Evolutionary conservation across 2,797 vertebrate species (phyloP).

Genomic region (Todus mexicanus): DNA sequence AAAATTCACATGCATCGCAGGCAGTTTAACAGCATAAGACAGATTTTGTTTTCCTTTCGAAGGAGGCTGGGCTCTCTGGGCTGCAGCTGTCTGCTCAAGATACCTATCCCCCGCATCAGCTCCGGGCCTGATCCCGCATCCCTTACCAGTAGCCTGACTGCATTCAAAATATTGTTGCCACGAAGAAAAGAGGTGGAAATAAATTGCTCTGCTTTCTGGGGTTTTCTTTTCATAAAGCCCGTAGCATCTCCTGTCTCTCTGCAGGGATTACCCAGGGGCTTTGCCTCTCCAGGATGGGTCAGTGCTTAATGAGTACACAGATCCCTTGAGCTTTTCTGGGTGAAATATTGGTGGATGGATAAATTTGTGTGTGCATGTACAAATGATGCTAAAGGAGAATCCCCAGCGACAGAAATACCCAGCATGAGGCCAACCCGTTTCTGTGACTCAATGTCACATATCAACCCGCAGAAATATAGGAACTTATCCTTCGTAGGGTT

Average conservation of each 20-base stretch:
- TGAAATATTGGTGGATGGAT: not conserved
- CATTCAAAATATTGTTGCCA: not conserved
- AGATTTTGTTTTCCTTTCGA: not conserved
- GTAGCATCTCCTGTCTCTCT: not conserved
- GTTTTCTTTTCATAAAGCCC: not conserved
- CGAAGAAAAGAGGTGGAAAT: not conserved
- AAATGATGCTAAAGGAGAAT: not conserved
- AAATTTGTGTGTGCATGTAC: not conserved
- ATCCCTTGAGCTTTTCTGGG: not conserved
- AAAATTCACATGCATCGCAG: not conserved
- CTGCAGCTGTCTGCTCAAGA: not conserved
- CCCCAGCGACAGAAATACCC: not conserved
- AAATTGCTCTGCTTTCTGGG: not conserved
- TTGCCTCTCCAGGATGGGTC: not conserved
- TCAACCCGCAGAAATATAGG: not conserved
- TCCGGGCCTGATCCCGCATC: not conserved
- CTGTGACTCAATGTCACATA: not conserved
- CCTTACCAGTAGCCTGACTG: not conserved
- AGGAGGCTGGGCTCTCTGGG: not conserved
- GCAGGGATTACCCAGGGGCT: not conserved
- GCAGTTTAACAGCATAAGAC: not conserved
- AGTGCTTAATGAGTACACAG: not conserved
- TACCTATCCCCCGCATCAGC: not conserved
- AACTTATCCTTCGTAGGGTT: accelerated
- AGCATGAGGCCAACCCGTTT: not conserved